These are phyloP conservation scores for Odobenus rosmarus DNA, from an alignment of 2,113 vertebrate genomes.

Conservation along the genomic window DNA sequence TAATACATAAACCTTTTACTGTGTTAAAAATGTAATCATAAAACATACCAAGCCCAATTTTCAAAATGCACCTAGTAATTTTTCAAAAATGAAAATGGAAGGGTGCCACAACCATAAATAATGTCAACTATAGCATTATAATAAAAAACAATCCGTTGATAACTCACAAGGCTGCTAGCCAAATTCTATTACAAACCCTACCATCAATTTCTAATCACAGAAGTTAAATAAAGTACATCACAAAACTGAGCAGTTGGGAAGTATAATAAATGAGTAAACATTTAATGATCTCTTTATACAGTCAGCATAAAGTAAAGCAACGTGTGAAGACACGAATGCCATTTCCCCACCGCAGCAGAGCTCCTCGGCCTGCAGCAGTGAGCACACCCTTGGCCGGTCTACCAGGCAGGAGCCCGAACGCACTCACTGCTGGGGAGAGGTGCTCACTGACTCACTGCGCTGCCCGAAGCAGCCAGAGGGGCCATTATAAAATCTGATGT, in stretches of 20 bases:
- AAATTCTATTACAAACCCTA: slow-evolving; percentile 19
- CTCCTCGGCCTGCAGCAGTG: neutral
- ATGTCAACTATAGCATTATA: neutral
- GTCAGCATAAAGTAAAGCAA: neutral
- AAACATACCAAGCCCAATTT: neutral
- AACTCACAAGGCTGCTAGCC: neutral
- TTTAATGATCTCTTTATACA: neutral
- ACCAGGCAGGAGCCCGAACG: neutral
- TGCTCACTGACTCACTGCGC: neutral
- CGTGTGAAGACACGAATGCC: neutral
- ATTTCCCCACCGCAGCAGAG: neutral
- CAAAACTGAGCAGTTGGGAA: neutral
- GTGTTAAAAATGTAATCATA: neutral
- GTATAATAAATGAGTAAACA: neutral
- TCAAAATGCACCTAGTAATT: neutral
- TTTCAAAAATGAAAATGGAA: slow-evolving; percentile 49
- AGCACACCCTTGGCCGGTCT: neutral
- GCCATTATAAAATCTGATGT: neutral
- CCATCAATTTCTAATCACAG: neutral
- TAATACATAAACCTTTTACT: neutral
- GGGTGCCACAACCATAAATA: neutral
- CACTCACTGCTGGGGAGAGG: neutral
- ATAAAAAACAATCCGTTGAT: neutral
- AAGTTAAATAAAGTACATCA: neutral
- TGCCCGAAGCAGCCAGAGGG: neutral